phyloP scores from a whole-genome alignment of 2,888 invertebrate genomes.

The Hyles lineata region DNA sequence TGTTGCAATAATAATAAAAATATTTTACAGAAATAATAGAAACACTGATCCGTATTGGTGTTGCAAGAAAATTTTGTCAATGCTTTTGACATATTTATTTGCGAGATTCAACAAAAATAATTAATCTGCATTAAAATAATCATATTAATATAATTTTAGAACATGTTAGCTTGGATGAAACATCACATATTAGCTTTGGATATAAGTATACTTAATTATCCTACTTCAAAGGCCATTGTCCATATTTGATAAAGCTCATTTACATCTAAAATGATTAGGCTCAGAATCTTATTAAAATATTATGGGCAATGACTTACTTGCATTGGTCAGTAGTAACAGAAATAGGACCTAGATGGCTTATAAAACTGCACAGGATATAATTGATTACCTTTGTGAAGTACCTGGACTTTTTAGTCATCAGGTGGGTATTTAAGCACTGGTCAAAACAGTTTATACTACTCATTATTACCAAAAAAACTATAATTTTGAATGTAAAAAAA shows the following conservation, averaged over 20 bases:
- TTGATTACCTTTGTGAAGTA: too few species aligned
- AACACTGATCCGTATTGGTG: constrained; percentile 71
- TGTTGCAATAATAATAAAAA: constrained; percentile 79
- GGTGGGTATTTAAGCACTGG: too few species aligned
- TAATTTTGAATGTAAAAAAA: too few species aligned
- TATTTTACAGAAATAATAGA: constrained; percentile 63
- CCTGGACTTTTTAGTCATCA: too few species aligned
- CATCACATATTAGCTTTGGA: background rate
- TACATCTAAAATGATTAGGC: too few species aligned
- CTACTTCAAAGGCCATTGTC: background rate
- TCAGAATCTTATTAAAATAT: too few species aligned
- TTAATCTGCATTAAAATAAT: background rate
- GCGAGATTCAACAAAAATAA: background rate
- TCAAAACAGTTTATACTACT: too few species aligned
- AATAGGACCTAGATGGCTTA: too few species aligned
- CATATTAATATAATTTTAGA: background rate
- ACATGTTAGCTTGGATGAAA: background rate
- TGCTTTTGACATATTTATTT: constrained; percentile 36
- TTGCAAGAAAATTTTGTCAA: constrained; percentile 70
- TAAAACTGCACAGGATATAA: too few species aligned
- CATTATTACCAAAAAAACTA: too few species aligned
- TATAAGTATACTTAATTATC: background rate
- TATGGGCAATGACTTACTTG: too few species aligned
- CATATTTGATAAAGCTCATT: background rate
- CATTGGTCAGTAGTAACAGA: too few species aligned